Evolutionary conservation across 1,140 invertebrate species (phyloP).

Genomic region (Meloidogyne hapla): DNA sequence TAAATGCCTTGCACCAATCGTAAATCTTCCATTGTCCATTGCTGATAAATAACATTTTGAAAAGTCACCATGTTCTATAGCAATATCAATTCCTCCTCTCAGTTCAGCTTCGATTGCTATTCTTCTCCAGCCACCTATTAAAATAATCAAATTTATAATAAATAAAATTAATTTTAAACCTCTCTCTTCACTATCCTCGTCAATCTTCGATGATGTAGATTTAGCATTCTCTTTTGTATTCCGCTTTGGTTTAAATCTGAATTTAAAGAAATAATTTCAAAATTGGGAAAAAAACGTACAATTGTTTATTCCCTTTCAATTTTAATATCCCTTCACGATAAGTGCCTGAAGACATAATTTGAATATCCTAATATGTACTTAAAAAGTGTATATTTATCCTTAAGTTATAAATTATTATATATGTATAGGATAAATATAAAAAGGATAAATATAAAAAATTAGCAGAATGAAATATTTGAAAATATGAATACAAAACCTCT

Average conservation of each 20-base stretch:
- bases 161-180: constrained; percentile 21
- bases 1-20: constrained; percentile 47
- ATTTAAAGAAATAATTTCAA: constrained; percentile 30
- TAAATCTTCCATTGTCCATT: constrained; percentile 50
- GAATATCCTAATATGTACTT: background rate
- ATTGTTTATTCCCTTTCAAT: constrained; percentile 45
- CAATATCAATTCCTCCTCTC: constrained; percentile 45
- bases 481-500: too few species aligned
- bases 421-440: too few species aligned
- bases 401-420: too few species aligned
- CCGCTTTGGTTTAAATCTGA: constrained; percentile 49
- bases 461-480: too few species aligned
- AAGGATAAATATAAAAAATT: too few species aligned
- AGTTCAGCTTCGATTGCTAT: constrained; percentile 45
- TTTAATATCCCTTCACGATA: constrained; percentile 40
- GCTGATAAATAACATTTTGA: constrained; percentile 46
- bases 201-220: constrained; percentile 17
- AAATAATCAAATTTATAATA: background rate
- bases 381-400: background rate
- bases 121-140: constrained; percentile 44
- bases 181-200: constrained; percentile 43
- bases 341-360: background rate
- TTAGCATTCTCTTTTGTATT: constrained; percentile 35
- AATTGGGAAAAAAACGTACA: constrained; percentile 38
- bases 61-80: constrained; percentile 44